Evolutionary conservation across 2,113 vertebrate species (phyloP).

Genomic region (Anolis carolinensis): DNA sequence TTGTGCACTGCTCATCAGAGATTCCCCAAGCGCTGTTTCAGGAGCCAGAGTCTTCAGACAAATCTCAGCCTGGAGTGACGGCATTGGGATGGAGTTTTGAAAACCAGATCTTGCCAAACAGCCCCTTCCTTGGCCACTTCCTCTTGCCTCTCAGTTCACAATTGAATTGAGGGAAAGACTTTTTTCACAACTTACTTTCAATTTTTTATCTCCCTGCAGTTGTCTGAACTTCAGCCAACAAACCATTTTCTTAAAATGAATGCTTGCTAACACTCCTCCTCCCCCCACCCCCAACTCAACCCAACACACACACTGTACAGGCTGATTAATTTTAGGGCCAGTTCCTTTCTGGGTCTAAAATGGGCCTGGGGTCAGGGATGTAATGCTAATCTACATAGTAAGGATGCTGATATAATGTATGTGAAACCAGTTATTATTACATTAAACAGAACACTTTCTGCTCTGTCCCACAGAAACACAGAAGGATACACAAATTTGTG

Average conservation of each 20-base stretch:
- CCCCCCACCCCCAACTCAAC: too few species aligned
- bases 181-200: neutral
- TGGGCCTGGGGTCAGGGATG: neutral
- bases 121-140: neutral
- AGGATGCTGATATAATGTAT: neutral
- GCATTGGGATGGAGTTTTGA: slow-evolving; percentile 29
- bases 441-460: neutral
- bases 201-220: neutral
- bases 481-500: neutral
- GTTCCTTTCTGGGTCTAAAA: neutral
- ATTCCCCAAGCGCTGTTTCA: slow-evolving; percentile 30
- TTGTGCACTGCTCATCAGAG: slow-evolving; percentile 24
- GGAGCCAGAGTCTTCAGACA: neutral
- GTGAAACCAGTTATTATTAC: slow-evolving; percentile 7
- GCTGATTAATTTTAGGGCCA: neutral
- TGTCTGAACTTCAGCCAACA: neutral
- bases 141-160: neutral
- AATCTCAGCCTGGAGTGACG: slow-evolving; percentile 9
- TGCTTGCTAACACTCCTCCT: neutral
- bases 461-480: slow-evolving; percentile 9
- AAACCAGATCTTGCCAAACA: slow-evolving; percentile 11
- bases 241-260: neutral
- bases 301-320: neutral
- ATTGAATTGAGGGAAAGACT: neutral
- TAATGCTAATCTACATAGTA: neutral